A percentile compares a stretch with the other conserved stretches of the same genome.
phyloP scores from a whole-genome alignment of 2,797 vertebrate species.

The Ctenochaetus hawaiiensis region DNA sequence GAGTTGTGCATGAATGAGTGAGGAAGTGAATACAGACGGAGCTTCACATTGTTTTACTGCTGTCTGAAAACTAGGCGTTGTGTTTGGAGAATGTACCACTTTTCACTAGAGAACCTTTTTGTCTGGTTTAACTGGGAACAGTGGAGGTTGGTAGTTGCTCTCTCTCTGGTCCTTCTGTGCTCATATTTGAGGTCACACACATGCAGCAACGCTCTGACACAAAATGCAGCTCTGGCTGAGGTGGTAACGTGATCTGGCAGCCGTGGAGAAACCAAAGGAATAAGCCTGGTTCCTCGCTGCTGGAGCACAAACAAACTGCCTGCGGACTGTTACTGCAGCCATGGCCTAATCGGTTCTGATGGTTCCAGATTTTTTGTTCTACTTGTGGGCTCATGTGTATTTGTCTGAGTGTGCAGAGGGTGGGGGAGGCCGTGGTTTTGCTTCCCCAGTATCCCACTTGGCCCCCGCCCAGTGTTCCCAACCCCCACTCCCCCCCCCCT shows the following conservation, averaged over 20 bases:
- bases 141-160: constrained; percentile 10
- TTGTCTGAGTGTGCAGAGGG: constrained; percentile 17
- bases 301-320: constrained; percentile 54
- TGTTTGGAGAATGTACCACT: neutral
- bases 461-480: constrained; percentile 21
- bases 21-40: neutral
- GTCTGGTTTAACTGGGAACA: constrained; percentile 23
- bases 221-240: constrained; percentile 40
- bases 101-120: neutral
- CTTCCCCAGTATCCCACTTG: constrained; percentile 22
- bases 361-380: constrained; percentile 40
- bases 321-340: constrained; percentile 56
- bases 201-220: constrained; percentile 26
- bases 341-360: constrained; percentile 62
- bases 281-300: constrained; percentile 26
- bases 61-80: neutral
- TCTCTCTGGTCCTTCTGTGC: constrained; percentile 23
- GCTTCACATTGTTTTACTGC: neutral
- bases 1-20: neutral
- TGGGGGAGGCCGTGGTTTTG: constrained; percentile 18
- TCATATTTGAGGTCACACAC: constrained; percentile 45
- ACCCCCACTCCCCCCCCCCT: constrained; percentile 20
- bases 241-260: constrained; percentile 69
- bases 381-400: constrained; percentile 11
- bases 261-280: constrained; percentile 42